These are phyloP conservation scores for Geophilus truncorum DNA, from an alignment of 2,888 invertebrate genomes.

Conservation along the genomic window DNA sequence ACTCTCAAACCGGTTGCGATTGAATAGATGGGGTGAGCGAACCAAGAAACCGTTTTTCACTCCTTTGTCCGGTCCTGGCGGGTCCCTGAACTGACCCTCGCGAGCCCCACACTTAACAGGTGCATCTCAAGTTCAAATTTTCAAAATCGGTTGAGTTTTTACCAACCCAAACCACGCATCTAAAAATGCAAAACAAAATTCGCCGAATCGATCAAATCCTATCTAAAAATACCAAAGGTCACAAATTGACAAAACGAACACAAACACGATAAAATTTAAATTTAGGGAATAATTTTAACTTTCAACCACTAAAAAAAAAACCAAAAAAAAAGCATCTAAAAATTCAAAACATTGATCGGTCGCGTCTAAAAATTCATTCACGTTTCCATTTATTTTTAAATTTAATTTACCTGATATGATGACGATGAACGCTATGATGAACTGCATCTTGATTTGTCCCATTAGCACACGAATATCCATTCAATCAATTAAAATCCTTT, in stretches of 20 bases:
- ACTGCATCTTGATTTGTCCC: not conserved
- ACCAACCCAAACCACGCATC: no score
- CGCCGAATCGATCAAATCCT: no score
- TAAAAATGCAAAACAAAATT: no score
- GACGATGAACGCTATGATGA: not conserved
- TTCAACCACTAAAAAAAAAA: no score
- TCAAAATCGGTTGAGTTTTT: no score
- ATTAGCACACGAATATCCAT: not conserved
- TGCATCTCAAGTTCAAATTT: not conserved
- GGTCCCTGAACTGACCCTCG: not conserved
- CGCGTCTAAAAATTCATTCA: not conserved
- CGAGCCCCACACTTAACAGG: not conserved
- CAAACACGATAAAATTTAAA: no score
- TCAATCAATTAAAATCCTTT: not conserved
- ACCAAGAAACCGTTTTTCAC: not conserved
- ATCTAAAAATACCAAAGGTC: no score
- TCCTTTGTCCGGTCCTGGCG: not conserved
- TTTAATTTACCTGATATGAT: not conserved
- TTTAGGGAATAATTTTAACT: no score
- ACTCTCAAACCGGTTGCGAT: not conserved
- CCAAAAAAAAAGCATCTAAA: no score
- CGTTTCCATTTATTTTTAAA: not conserved
- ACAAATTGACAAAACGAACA: no score
- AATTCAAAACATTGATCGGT: no score
- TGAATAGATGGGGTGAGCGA: conserved; percentile 12